phyloP scores from a whole-genome alignment of 2,797 vertebrate species.

The Thalassophryne amazonica region DNA sequence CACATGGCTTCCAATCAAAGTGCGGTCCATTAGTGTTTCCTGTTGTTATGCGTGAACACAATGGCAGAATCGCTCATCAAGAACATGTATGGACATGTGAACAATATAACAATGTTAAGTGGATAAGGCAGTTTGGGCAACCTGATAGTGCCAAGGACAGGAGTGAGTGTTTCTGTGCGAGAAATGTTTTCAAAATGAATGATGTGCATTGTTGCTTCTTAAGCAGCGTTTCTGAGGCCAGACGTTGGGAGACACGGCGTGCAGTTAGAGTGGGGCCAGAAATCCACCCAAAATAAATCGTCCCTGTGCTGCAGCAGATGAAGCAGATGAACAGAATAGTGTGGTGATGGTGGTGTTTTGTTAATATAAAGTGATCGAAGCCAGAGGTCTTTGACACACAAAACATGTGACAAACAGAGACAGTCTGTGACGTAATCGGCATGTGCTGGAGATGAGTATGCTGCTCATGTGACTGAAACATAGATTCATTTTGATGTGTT shows the following conservation, averaged over 20 bases:
- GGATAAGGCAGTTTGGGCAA: constrained; percentile 44
- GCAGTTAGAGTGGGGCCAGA: constrained; percentile 24
- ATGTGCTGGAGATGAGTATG: constrained; percentile 28
- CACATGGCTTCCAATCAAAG: constrained; percentile 58
- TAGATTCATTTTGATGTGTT: constrained; percentile 21
- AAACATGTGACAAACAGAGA: constrained; percentile 54
- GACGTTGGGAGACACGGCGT: constrained; percentile 1
- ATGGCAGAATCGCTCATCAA: constrained; percentile 67
- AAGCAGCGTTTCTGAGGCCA: constrained; percentile 2
- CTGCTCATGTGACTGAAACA: constrained; percentile 30
- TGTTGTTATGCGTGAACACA: constrained; percentile 65
- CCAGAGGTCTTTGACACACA: constrained; percentile 55
- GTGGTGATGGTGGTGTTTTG: too few species aligned
- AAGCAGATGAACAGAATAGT: constrained; percentile 56
- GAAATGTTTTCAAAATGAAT: constrained; percentile 27
- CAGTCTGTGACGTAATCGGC: constrained; percentile 50
- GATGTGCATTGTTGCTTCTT: constrained; percentile 17
- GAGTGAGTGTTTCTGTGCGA: constrained; percentile 1
- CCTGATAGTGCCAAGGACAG: constrained; percentile 44
- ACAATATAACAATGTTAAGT: constrained; percentile 71
- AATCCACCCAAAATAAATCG: constrained; percentile 6
- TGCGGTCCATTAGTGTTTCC: constrained; percentile 57
- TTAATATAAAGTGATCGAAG: constrained; percentile 59
- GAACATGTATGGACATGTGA: constrained; percentile 59
- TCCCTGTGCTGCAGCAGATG: constrained; percentile 50